A percentile compares a stretch with the other conserved stretches of the same genome.
Evolutionary conservation across 2,113 vertebrate species (phyloP).

Genomic region (Prolemur simus): DNA sequence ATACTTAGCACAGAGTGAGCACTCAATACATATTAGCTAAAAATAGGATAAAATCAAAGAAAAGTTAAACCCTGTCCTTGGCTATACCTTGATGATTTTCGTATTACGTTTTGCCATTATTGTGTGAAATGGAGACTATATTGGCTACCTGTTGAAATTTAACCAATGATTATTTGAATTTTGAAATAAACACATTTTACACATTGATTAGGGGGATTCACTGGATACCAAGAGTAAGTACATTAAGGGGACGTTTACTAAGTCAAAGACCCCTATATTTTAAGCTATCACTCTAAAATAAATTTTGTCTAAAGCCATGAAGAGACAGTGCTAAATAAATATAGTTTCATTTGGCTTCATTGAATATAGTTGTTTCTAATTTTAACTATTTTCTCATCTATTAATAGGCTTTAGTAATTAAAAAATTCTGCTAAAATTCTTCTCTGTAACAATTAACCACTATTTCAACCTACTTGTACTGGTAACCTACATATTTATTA

Average conservation of each 20-base stretch:
- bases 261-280: neutral
- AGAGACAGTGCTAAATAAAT: slow-evolving; percentile 6
- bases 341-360: neutral
- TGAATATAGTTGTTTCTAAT: neutral
- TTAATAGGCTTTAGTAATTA: neutral
- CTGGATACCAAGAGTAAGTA: neutral
- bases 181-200: neutral
- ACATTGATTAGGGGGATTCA: neutral
- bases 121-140: neutral
- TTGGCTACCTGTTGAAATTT: neutral
- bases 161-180: slow-evolving; percentile 9
- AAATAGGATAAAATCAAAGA: neutral
- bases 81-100: neutral
- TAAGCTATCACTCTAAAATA: neutral
- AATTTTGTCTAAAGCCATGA: neutral
- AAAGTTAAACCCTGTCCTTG: neutral
- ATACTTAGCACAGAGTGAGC: neutral
- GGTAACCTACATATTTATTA: neutral
- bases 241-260: neutral
- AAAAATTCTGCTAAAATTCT: neutral
- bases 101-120: slow-evolving; percentile 2
- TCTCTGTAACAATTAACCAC: neutral
- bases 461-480: neutral
- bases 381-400: slow-evolving; percentile 35
- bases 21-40: neutral